Evolutionary conservation across 2,888 invertebrate species (phyloP).

Genomic region (Petrolisthes cinctipes): DNA sequence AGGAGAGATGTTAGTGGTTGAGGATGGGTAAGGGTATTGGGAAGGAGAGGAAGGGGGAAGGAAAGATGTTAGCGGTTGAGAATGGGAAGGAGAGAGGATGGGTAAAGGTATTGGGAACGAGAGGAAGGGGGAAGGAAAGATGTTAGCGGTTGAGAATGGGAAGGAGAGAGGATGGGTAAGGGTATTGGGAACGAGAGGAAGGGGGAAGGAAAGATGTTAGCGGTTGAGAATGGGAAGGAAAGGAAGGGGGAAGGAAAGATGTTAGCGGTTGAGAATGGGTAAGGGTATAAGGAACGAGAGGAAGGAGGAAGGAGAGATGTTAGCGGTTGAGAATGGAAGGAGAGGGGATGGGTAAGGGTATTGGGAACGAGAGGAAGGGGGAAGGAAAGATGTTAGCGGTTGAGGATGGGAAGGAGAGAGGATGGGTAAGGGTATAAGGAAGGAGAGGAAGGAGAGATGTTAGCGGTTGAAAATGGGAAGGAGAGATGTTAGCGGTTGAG

Average conservation of each 20-base stretch:
- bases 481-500: neutral
- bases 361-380: too few species aligned
- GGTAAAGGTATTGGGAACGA: too few species aligned
- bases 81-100: neutral
- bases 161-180: constrained; percentile 7
- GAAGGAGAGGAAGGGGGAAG: neutral
- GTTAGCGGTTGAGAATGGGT: neutral
- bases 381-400: neutral
- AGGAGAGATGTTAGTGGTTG: neutral
- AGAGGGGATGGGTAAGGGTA: neutral
- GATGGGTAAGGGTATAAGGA: neutral
- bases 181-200: neutral
- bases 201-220: neutral
- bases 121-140: neutral
- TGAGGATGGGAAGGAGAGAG: neutral
- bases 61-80: neutral
- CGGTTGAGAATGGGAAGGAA: neutral
- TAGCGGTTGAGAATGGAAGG: neutral
- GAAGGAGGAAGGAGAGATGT: neutral
- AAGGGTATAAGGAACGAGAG: neutral
- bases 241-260: neutral
- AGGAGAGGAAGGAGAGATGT: neutral
- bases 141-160: neutral
- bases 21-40: neutral
- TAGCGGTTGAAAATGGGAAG: neutral